Conservation (phyloP, 2,888 invertebrate genomes). For the Punctoribates punctum region DNA sequence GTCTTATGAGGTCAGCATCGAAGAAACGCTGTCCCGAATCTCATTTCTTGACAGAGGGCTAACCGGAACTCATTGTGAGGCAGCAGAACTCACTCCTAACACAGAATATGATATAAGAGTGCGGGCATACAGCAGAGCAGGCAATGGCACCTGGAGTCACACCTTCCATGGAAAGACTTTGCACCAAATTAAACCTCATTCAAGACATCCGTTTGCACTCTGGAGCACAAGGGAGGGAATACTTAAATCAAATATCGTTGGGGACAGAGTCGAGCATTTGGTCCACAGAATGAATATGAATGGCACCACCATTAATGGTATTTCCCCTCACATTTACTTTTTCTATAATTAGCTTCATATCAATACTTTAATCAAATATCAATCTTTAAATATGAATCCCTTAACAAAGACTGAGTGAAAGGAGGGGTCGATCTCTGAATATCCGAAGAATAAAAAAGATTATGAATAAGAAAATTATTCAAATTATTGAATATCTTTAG, state of each 20-base stretch:
- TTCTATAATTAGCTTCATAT: too few relatives aligned
- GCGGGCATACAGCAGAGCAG: slow-evolving; percentile 70
- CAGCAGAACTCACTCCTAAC: slow-evolving; percentile 63
- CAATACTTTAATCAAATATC: too few relatives aligned
- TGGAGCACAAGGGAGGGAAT: slow-evolving; percentile 64
- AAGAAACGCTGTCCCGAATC: slow-evolving; percentile 5
- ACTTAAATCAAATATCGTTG: slow-evolving; percentile 74
- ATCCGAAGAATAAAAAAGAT: too few relatives aligned
- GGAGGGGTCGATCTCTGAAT: too few relatives aligned
- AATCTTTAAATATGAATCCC: too few relatives aligned
- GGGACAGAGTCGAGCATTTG: slow-evolving; percentile 67
- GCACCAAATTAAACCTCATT: slow-evolving; percentile 49
- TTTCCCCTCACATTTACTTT: not conserved
- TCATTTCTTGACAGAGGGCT: slow-evolving; percentile 30
- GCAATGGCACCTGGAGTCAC: slow-evolving; percentile 71
- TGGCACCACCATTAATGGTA: slow-evolving; percentile 46
- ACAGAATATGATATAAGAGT: slow-evolving; percentile 74
- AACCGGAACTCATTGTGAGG: slow-evolving; percentile 27
- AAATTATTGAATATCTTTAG: not conserved
- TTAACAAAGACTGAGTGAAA: too few relatives aligned
- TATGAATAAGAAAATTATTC: too few relatives aligned
- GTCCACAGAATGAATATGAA: slow-evolving; percentile 58
- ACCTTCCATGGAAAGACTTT: slow-evolving; percentile 66
- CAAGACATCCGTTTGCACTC: slow-evolving; percentile 37
- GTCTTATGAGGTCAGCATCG: slow-evolving; percentile 70